phyloP scores from a whole-genome alignment of 2,888 invertebrate genomes.

The Tenthredo livida region DNA sequence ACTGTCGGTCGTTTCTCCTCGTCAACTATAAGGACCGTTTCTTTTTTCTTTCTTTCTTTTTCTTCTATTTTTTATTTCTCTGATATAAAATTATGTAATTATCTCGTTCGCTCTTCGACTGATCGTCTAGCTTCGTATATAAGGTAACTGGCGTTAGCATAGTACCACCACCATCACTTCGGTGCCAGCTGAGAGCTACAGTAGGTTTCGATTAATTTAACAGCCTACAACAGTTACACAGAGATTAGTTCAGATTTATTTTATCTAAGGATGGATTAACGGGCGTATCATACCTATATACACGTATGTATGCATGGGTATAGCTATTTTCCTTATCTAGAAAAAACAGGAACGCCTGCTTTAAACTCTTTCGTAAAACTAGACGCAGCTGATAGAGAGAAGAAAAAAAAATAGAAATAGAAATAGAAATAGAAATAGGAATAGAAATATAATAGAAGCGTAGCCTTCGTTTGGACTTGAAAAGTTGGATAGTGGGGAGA shows the following conservation, averaged over 20 bases:
- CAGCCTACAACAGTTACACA: background rate
- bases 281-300: background rate
- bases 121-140: background rate
- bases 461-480: background rate
- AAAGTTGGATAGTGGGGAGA: background rate
- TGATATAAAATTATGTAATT: conserved; percentile 35
- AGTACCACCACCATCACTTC: no score
- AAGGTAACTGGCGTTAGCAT: no score
- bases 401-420: no score
- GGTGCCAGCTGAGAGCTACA: background rate
- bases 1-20: conserved; percentile 21
- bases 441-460: no score
- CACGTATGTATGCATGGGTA: no score
- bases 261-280: background rate
- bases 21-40: conserved; percentile 5
- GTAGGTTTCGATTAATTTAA: conserved; percentile 24
- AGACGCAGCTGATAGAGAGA: background rate
- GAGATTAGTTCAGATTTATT: background rate
- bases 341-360: background rate
- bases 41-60: background rate
- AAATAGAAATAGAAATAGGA: no score
- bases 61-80: background rate
- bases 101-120: conserved; percentile 8
- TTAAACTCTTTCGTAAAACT: background rate
- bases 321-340: background rate